A percentile compares a stretch with the other conserved stretches of the same genome.
These are phyloP conservation scores for Drymonia ruficornis DNA, from an alignment of 2,888 invertebrate species.

Conservation along the genomic window DNA sequence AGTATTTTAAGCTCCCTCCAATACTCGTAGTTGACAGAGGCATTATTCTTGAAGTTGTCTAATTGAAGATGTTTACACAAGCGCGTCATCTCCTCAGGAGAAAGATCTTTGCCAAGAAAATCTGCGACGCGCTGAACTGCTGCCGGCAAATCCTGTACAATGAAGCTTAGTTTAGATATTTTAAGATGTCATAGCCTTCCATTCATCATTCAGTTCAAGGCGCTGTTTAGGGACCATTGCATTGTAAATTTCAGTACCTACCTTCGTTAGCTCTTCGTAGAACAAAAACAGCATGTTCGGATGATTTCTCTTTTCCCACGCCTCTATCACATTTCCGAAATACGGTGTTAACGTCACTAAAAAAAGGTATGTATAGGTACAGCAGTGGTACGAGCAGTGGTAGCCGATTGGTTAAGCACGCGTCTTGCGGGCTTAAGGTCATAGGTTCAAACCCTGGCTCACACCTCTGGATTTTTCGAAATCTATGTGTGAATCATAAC, in stretches of 20 bases:
- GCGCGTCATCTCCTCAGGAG: conserved; percentile 75
- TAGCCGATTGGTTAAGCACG: no score
- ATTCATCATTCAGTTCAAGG: no score
- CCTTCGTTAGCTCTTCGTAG: conserved; percentile 89
- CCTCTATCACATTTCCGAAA: conserved; percentile 90
- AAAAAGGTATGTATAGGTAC: no score
- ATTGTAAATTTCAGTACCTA: conserved; percentile 40
- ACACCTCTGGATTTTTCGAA: no score
- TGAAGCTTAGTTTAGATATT: neutral
- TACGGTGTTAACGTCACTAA: conserved; percentile 87
- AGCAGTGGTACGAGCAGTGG: no score
- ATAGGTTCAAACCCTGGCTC: no score
- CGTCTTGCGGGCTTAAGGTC: no score
- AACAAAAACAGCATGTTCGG: conserved; percentile 89
- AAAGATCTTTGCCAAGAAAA: conserved; percentile 83
- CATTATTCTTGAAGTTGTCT: conserved; percentile 89
- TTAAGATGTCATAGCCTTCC: neutral
- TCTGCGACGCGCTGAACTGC: conserved; percentile 78
- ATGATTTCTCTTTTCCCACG: conserved; percentile 85
- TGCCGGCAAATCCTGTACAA: conserved; percentile 36
- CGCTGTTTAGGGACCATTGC: no score
- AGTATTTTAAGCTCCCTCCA: conserved; percentile 17
- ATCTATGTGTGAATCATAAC: no score
- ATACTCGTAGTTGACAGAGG: conserved; percentile 65
- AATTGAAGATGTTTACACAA: conserved; percentile 88